These are phyloP conservation scores for Crematogaster levior DNA, from an alignment of 2,888 invertebrate genomes.

Conservation along the genomic window DNA sequence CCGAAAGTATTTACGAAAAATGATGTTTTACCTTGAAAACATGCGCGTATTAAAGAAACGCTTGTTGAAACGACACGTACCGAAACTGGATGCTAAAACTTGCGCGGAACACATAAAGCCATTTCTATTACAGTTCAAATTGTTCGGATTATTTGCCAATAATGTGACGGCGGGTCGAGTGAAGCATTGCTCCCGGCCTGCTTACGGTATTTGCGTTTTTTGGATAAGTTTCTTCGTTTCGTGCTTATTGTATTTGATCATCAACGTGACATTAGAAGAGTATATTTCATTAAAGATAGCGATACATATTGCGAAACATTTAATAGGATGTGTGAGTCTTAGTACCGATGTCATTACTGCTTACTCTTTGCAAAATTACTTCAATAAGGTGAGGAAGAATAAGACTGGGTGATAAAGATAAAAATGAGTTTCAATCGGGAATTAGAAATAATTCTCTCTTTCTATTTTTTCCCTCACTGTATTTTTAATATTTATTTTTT, in stretches of 20 bases:
- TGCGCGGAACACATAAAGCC: conserved; percentile 1
- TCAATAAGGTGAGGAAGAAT: conserved; percentile 18
- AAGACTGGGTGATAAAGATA: not conserved
- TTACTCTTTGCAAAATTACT: conserved; percentile 18
- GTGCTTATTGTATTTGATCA: not conserved
- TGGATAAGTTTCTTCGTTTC: not conserved
- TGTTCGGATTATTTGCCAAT: conserved; percentile 24
- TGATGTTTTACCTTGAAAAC: not conserved
- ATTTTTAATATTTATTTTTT: not conserved
- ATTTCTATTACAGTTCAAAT: conserved; percentile 20
- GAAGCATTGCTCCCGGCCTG: not conserved
- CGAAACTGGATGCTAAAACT: not conserved
- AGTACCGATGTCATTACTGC: not conserved
- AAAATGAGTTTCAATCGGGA: not conserved
- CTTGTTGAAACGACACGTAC: not conserved
- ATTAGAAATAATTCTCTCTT: not conserved
- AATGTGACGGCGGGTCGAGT: not conserved
- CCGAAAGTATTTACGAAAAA: not conserved
- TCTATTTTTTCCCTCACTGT: not conserved
- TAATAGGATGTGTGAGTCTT: not conserved
- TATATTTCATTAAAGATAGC: not conserved
- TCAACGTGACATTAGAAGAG: too few relatives aligned
- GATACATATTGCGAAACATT: not conserved
- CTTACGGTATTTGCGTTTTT: conserved; percentile 10
- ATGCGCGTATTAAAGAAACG: not conserved